Percentiles rank a stretch among this genome's conserved stretches.
These are phyloP conservation scores for Chaitophorus viminalis DNA, from an alignment of 2,888 invertebrate species.

Conservation along the genomic window DNA sequence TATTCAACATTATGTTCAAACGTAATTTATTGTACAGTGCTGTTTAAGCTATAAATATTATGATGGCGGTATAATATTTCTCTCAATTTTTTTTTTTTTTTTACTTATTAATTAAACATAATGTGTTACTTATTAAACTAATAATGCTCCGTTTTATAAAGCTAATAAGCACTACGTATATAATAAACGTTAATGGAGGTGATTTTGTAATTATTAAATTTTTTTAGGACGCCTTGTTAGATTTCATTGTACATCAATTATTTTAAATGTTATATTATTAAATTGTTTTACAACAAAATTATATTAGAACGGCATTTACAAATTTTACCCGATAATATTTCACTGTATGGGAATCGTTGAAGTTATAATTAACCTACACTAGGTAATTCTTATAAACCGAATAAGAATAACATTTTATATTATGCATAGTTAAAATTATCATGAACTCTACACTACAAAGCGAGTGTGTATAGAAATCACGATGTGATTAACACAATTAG, in stretches of 20 bases:
- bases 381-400: too few relatives aligned
- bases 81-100: too few relatives aligned
- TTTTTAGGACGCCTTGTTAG: slow-evolving; percentile 9
- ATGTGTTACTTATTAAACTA: too few relatives aligned
- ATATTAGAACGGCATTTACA: background rate
- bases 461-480: too few relatives aligned
- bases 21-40: too few relatives aligned
- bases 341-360: too few relatives aligned
- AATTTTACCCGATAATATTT: background rate
- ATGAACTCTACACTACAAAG: too few relatives aligned
- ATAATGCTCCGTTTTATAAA: background rate
- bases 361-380: too few relatives aligned
- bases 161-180: slow-evolving; percentile 7
- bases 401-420: background rate
- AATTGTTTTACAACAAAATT: background rate
- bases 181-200: slow-evolving; percentile 4
- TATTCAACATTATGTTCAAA: too few relatives aligned
- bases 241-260: background rate
- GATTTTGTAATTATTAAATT: slow-evolving; percentile 21
- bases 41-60: too few relatives aligned
- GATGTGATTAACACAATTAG: too few relatives aligned
- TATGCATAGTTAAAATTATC: background rate
- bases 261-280: background rate
- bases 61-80: too few relatives aligned
- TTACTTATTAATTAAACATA: slow-evolving; percentile 12